Percentiles rank a stretch among this genome's conserved stretches.
Conservation (phyloP, 2,797 vertebrate genomes). For the Buceros bicornis region DNA sequence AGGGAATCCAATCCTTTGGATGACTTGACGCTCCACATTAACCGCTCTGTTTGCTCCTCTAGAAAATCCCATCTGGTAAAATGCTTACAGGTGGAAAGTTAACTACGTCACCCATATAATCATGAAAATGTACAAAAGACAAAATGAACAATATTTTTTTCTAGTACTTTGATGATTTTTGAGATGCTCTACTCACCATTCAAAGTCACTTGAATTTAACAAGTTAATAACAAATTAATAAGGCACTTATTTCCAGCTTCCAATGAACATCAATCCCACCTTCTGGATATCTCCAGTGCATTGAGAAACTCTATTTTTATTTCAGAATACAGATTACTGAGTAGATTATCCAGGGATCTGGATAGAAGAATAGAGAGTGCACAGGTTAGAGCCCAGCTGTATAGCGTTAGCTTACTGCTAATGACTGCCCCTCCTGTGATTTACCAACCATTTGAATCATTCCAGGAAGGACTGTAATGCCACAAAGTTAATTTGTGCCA, state of each 20-base stretch:
- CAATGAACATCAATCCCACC: background rate
- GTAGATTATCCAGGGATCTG: background rate
- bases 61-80: background rate
- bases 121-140: background rate
- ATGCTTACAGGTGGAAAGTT: background rate
- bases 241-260: background rate
- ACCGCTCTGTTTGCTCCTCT: background rate
- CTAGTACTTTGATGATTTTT: background rate
- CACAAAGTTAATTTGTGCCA: conserved; percentile 17
- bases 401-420: background rate
- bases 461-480: background rate
- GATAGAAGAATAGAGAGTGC: background rate
- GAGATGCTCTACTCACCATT: background rate
- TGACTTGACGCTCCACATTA: background rate
- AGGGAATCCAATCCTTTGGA: background rate
- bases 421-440: background rate
- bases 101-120: background rate
- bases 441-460: background rate
- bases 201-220: background rate
- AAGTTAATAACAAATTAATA: background rate
- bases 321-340: background rate
- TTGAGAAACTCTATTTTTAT: background rate
- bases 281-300: background rate
- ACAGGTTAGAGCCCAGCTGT: background rate
- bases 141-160: background rate